Conservation (phyloP, 1,140 invertebrate genomes). For the Cydia amplana region DNA sequence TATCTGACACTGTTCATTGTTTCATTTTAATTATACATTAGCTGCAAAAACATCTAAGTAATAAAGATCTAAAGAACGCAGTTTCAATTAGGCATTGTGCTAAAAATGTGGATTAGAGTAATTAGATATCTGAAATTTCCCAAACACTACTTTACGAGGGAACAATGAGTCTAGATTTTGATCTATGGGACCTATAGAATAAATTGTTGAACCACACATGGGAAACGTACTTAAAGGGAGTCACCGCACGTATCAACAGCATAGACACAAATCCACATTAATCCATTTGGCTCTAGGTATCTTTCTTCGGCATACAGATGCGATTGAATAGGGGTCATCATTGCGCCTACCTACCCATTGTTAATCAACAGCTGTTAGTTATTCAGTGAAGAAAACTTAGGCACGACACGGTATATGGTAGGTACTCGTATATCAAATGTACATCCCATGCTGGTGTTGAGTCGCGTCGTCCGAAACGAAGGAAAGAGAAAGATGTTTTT, state of each 20-base stretch:
- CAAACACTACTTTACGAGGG: neutral
- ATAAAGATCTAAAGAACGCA: neutral
- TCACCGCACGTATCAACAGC: neutral
- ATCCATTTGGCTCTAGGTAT: neutral
- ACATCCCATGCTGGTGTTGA: no score
- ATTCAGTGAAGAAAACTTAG: no score
- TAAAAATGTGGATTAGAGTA: slow-evolving; percentile 11
- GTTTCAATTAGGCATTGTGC: slow-evolving; percentile 27
- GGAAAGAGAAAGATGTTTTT: no score
- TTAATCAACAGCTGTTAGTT: no score
- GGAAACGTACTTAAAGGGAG: neutral
- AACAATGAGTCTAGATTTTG: slow-evolving; percentile 27
- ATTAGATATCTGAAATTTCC: slow-evolving; percentile 19
- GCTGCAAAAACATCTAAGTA: slow-evolving; percentile 11
- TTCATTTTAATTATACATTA: slow-evolving; percentile 20
- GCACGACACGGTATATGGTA: no score
- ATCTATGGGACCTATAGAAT: slow-evolving; percentile 13
- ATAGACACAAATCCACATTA: neutral
- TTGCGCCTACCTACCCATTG: no score
- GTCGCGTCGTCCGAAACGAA: no score
- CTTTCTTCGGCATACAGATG: neutral
- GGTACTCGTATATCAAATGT: no score
- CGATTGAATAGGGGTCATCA: neutral
- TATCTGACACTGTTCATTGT: slow-evolving; percentile 11
- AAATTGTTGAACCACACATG: neutral